Conservation (phyloP, 2,888 invertebrate genomes). For the Hydriomena furcata region DNA sequence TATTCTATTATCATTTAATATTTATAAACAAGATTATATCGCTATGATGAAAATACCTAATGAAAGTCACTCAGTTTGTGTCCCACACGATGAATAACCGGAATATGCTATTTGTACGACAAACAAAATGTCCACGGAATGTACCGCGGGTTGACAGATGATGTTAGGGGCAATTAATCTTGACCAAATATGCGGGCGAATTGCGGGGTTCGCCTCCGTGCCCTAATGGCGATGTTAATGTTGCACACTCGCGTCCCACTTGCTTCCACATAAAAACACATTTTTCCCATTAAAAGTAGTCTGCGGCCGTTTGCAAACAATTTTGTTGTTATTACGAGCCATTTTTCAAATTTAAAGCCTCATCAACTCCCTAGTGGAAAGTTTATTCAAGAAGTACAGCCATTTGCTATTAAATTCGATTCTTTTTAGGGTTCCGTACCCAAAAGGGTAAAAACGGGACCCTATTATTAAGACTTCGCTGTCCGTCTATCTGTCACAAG, state of each 20-base stretch:
- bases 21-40: slow-evolving; percentile 20
- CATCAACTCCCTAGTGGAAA: slow-evolving; percentile 23
- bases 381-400: slow-evolving; percentile 5
- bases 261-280: slow-evolving; percentile 27
- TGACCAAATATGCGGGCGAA: slow-evolving; percentile 77
- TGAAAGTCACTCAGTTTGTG: slow-evolving; percentile 11
- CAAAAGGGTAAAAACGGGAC: too few species aligned
- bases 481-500: too few species aligned
- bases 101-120: slow-evolving; percentile 66
- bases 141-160: slow-evolving; percentile 74
- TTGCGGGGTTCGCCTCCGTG: slow-evolving; percentile 58
- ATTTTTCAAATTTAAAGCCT: slow-evolving; percentile 21
- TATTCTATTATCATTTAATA: too few species aligned
- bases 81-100: slow-evolving; percentile 49
- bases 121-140: slow-evolving; percentile 72
- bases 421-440: not conserved
- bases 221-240: slow-evolving; percentile 62
- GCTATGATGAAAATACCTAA: slow-evolving; percentile 12
- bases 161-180: slow-evolving; percentile 79
- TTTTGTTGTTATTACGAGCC: slow-evolving; percentile 15
- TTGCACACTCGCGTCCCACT: slow-evolving; percentile 33
- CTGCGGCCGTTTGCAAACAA: slow-evolving; percentile 19
- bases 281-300: slow-evolving; percentile 27
- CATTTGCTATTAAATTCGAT: not conserved
- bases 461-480: too few species aligned